These are phyloP conservation scores for Metellina segmentata DNA, from an alignment of 2,888 invertebrate genomes.

Conservation along the genomic window DNA sequence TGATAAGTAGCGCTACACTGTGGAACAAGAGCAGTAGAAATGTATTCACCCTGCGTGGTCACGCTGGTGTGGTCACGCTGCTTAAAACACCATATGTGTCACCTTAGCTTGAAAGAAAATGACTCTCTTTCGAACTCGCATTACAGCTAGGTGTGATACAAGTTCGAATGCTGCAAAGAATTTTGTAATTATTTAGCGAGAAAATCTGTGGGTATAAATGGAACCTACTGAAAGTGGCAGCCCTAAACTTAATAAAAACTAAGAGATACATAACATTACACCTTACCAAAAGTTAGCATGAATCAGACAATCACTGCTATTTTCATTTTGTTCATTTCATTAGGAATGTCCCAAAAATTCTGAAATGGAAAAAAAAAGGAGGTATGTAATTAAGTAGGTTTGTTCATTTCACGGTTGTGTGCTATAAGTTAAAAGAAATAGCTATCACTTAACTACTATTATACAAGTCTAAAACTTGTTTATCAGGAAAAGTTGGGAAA, in stretches of 20 bases:
- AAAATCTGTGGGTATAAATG: no score
- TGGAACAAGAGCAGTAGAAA: no score
- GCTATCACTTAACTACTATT: background rate
- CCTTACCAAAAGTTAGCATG: constrained; percentile 41
- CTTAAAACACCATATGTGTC: no score
- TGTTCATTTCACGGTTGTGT: background rate
- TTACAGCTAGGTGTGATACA: no score
- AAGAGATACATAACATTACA: background rate
- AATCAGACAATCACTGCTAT: background rate
- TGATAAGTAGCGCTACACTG: no score
- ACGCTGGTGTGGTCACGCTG: no score
- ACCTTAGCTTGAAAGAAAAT: no score
- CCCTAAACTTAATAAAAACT: background rate
- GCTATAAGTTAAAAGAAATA: background rate
- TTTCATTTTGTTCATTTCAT: constrained; percentile 26
- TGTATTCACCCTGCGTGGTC: no score
- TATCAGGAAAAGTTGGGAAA: background rate
- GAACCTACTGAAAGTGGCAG: background rate
- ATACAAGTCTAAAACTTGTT: background rate
- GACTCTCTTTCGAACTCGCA: no score
- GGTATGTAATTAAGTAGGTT: background rate
- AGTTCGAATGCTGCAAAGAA: no score
- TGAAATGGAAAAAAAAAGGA: constrained; percentile 24
- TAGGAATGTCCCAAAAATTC: constrained; percentile 11
- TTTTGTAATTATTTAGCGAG: no score